Percentiles rank a stretch among this genome's conserved stretches.
Conservation (phyloP, 2,113 vertebrate species). For the Arizona elegans region DNA sequence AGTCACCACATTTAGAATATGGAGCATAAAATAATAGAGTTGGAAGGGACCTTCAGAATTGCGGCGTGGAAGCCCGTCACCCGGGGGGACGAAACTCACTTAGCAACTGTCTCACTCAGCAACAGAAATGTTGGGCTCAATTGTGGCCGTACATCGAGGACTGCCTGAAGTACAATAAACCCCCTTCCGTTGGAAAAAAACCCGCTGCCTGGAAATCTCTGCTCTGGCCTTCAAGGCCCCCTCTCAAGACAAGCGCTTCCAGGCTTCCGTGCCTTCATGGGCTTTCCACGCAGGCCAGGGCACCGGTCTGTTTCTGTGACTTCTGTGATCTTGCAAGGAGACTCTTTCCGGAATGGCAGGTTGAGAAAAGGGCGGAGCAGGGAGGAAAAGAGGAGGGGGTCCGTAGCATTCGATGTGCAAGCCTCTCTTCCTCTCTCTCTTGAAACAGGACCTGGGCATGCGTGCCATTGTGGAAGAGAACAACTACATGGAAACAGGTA, state of each 20-base stretch:
- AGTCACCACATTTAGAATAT: too few relatives aligned
- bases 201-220: not conserved
- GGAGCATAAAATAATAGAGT: too few relatives aligned
- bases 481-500: slow-evolving; percentile 39
- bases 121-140: too few relatives aligned
- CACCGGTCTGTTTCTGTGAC: not conserved
- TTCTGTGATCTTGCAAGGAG: not conserved
- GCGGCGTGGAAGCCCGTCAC: too few relatives aligned
- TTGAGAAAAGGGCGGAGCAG: not conserved
- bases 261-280: not conserved
- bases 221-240: not conserved
- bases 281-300: not conserved
- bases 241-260: not conserved
- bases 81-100: too few relatives aligned
- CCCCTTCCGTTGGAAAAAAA: not conserved
- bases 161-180: not conserved
- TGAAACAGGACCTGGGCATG: slow-evolving; percentile 5
- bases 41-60: too few relatives aligned
- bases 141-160: not conserved
- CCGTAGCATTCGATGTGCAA: not conserved
- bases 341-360: not conserved
- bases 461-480: not conserved
- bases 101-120: too few relatives aligned
- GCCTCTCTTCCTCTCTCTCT: not conserved
- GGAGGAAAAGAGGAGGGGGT: not conserved